Evolutionary conservation across 2,888 invertebrate species (phyloP).

Genomic region (Drosophila gaucha): DNA sequence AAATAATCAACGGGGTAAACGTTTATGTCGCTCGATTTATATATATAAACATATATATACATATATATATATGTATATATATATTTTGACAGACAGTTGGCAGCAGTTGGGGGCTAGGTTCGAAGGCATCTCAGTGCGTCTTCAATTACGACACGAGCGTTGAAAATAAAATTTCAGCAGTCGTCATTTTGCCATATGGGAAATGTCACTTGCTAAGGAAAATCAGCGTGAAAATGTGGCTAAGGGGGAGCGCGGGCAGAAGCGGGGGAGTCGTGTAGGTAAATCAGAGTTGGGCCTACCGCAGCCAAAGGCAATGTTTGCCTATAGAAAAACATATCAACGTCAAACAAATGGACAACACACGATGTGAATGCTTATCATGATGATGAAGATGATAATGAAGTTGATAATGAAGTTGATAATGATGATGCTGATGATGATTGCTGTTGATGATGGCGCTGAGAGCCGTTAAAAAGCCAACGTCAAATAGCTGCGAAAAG

Average conservation of each 20-base stretch:
- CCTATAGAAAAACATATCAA: constrained; percentile 49
- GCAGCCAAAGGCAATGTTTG: constrained; percentile 46
- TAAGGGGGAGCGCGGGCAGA: no score
- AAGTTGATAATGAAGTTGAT: not conserved
- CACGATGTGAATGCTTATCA: constrained; percentile 53
- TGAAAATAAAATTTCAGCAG: constrained; percentile 77
- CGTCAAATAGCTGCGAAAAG: constrained; percentile 79
- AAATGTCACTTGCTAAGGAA: constrained; percentile 58
- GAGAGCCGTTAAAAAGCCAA: constrained; percentile 74
- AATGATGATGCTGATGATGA: constrained; percentile 6
- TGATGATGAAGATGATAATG: not conserved
- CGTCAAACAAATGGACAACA: constrained; percentile 74
- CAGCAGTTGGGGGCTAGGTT: constrained; percentile 29
- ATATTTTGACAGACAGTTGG: constrained; percentile 76
- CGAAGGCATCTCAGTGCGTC: constrained; percentile 53
- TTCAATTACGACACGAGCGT: constrained; percentile 77
- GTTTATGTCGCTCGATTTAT: constrained; percentile 50
- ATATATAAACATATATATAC: constrained; percentile 15
- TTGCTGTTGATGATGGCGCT: constrained; percentile 28
- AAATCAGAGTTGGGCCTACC: constrained; percentile 64
- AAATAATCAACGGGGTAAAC: constrained; percentile 71
- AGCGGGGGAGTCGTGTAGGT: not conserved
- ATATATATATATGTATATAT: constrained; percentile 30
- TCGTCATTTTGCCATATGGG: constrained; percentile 66
- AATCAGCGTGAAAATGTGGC: constrained; percentile 7